Base-by-base conservation (phyloP, 2,113 vertebrate genomes). In the Colinus virginianus region DNA sequence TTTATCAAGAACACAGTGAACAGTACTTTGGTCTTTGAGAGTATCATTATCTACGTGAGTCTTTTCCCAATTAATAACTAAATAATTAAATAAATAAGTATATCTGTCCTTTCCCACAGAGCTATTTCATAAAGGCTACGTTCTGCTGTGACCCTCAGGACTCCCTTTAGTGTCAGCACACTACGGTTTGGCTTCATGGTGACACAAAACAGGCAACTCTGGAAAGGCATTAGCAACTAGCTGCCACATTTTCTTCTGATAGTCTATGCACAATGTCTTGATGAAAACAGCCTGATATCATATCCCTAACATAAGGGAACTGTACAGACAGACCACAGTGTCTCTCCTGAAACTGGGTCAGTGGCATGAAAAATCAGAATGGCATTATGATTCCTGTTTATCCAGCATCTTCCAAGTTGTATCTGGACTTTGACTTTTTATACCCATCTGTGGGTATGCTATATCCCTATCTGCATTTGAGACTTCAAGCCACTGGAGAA, bases 141-240 rank as follows among this genome's bases (percentile, higher is more conserved):
- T 75, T 92, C 48, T 78, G 4, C 45, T 72, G 8, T 48, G 78
- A 82, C 55, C 26, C 45, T 28, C 0, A 1, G 36, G 81, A 79
- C 18, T 77, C 36, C 12, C 55, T 74, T 43, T 26, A 28, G 26
- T 42, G 69, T 58, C 66, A 36, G 18, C 4, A 14, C 79, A 48
- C 40, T 71, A 53, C 46, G 70, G 38, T 6, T 22, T 70, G 88
- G 30, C 42, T 86, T 66, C 12, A 1, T 8, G 28, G 74, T 92
- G 93, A 94, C 83, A 90, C 78, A 87, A 62, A 94, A 0, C 94
- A 93, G 91, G 55, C 82, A 63, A 46, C 32, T 79, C 63, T 88
- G 79, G 68, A 83, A 85, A 49, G 1, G 4, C 49, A 75, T 22
- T 11, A 67, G 36, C 45, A 58, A 14, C n/a, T 53, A 69, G 45